Evolutionary conservation across 1,140 invertebrate species (phyloP), one percentile per base, ranked within the genome.

Genomic region (Drosophila setifemur): DNA sequence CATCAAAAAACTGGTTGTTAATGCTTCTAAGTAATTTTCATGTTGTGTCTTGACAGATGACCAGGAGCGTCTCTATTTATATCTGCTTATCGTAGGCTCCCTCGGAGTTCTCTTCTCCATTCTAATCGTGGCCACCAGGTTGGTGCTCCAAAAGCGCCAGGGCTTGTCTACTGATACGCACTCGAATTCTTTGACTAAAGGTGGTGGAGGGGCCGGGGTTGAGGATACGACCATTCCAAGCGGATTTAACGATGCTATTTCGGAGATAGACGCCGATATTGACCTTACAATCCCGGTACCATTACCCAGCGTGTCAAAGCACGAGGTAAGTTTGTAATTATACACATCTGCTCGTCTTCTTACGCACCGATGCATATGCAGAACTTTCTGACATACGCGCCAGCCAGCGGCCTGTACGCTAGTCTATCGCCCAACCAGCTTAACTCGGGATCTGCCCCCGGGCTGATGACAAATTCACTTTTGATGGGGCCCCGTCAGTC

Each of bases 51-150:
- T 26, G 23, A 35, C 92, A 96, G 96, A 93, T 78, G 95, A 96
- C 90, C 92, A 94, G 75, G 95, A 96, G 81, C 95, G 95, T 53
- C 93, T 96, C 64, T 94, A 95, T 87, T 91, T 96, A 45, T 96
- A 96, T 91, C 91, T 96, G 70, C 93, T 95, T 26, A 91, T 96
- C 43, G 94, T 94, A 45, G 91, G 95, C 9, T 92, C 93, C 28
- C 92, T 91, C 6, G 95, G 95, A 16, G 90, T 96, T 18, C 83
- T 96, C n/a, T 88, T 94, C 9, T 92, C 95, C 44, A 90, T 96
- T 53, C 90, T 93, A 1, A 90, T 95, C 50, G 91, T 96, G 7
- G 93, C 95, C 29, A 92, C 92, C 1, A 92, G 93, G 35, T 90
- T 96, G 1, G 86, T 94, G 50, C 87, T 93, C 73, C 92, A 94